phyloP scores from a whole-genome alignment of 2,797 vertebrate genomes.

The Anguilla obscura region DNA sequence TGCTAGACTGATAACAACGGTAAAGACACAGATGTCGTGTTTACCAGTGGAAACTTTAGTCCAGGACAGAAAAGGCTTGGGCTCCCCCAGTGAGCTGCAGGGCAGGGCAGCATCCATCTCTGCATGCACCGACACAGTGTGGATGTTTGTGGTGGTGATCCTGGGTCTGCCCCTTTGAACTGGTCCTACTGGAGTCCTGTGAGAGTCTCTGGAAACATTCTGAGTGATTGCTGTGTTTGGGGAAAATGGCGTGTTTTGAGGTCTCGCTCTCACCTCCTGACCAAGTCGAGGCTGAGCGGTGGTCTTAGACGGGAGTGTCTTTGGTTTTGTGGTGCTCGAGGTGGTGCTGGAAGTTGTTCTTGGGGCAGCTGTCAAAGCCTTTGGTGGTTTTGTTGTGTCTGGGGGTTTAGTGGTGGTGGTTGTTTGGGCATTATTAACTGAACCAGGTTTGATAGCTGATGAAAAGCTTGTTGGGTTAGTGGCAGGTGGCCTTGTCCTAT shows the following conservation, averaged over 20 bases:
- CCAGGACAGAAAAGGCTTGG: constrained; percentile 84
- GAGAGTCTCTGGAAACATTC: constrained; percentile 47
- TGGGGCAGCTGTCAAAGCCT: constrained; percentile 18
- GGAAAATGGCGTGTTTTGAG: constrained; percentile 37
- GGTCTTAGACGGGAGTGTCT: constrained; percentile 24
- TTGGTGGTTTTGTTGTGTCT: constrained; percentile 24
- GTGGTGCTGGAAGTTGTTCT: constrained; percentile 22
- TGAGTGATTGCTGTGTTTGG: constrained; percentile 45
- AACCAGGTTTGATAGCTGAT: constrained; percentile 44
- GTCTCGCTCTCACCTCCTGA: constrained; percentile 44
- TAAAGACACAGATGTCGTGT: constrained; percentile 43
- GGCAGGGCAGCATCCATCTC: constrained; percentile 78
- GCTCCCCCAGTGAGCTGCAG: constrained; percentile 79
- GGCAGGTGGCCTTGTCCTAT: constrained; percentile 27
- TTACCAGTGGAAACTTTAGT: constrained; percentile 87
- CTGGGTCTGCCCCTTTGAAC: constrained; percentile 67
- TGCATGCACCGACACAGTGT: constrained; percentile 70
- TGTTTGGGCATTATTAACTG: constrained; percentile 46
- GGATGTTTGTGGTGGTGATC: constrained; percentile 66
- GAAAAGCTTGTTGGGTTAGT: constrained; percentile 36
- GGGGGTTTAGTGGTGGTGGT: constrained; percentile 14
- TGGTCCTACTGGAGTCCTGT: constrained; percentile 57
- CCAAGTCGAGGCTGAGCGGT: constrained; percentile 48
- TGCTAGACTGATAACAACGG: neutral
- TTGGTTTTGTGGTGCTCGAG: constrained; percentile 34